Evolutionary conservation across 2,113 vertebrate genomes (phyloP).

Genomic region (Rhizomys pruinosus): DNA sequence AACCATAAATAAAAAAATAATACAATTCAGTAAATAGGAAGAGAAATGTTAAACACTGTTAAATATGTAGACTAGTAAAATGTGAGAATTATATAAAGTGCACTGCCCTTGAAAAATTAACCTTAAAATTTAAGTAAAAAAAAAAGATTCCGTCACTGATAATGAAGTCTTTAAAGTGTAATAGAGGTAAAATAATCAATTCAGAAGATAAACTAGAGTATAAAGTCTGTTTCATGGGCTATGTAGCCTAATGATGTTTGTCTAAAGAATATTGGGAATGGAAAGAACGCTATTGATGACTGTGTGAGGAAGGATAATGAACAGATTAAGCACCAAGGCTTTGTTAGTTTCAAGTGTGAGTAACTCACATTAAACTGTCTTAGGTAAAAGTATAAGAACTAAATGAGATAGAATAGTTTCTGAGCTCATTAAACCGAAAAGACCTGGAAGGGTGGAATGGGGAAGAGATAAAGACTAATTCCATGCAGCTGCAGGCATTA

Average conservation of each 20-base stretch:
- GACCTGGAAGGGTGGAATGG: no score
- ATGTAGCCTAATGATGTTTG: not conserved
- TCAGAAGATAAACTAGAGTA: not conserved
- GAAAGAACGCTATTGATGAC: not conserved
- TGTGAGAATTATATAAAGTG: conserved; percentile 23
- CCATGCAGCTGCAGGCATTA: accelerated
- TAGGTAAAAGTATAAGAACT: not conserved
- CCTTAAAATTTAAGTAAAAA: conserved; percentile 20
- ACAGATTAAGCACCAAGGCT: not conserved
- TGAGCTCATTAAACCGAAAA: conserved; percentile 26
- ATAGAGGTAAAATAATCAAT: conserved; percentile 19
- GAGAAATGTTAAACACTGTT: not conserved
- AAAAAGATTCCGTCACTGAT: not conserved
- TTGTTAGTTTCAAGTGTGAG: not conserved
- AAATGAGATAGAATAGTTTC: not conserved
- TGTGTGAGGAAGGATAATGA: not conserved
- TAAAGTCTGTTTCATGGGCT: not conserved
- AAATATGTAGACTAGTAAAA: not conserved
- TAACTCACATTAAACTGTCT: not conserved
- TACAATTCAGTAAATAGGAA: not conserved
- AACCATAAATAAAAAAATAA: not conserved
- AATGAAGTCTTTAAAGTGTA: conserved; percentile 30
- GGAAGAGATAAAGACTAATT: not conserved
- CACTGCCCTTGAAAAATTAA: not conserved
- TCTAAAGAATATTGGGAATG: not conserved